These are phyloP conservation scores for Euwallacea similis DNA, from an alignment of 1,140 invertebrate genomes.

Conservation along the genomic window DNA sequence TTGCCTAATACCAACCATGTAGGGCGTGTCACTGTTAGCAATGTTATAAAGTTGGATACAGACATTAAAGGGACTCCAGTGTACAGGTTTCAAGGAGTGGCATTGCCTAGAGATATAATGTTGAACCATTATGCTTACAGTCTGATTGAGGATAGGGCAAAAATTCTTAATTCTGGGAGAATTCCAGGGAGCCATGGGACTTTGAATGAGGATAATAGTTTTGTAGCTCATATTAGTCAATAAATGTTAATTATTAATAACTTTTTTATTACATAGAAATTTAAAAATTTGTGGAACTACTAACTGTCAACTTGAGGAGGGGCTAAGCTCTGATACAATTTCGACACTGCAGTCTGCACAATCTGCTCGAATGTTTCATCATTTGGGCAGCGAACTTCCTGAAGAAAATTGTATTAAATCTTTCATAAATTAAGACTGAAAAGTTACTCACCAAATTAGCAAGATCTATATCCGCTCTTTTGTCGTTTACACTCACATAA, in stretches of 20 bases:
- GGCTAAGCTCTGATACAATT: constrained; percentile 82
- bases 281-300: neutral
- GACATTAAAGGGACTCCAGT: constrained; percentile 61
- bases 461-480: constrained; percentile 85
- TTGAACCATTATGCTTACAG: constrained; percentile 83
- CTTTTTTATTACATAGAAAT: neutral
- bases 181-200: constrained; percentile 47
- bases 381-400: constrained; percentile 79
- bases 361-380: constrained; percentile 83
- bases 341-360: constrained; percentile 81
- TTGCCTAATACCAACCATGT: constrained; percentile 75
- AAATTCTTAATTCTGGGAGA: constrained; percentile 60
- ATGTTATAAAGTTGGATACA: constrained; percentile 70
- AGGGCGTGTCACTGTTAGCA: constrained; percentile 71
- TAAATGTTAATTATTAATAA: constrained; percentile 30
- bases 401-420: constrained; percentile 43
- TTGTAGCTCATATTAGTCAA: constrained; percentile 45
- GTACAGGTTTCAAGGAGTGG: constrained; percentile 89
- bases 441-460: constrained; percentile 65
- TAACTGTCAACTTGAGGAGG: constrained; percentile 56
- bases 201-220: constrained; percentile 51
- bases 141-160: constrained; percentile 73
- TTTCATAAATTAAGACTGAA: neutral
- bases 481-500: constrained; percentile 81
- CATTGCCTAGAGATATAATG: constrained; percentile 74